These are phyloP conservation scores for Seriola rivoliana DNA, from an alignment of 2,113 vertebrate species.

Conservation along the genomic window DNA sequence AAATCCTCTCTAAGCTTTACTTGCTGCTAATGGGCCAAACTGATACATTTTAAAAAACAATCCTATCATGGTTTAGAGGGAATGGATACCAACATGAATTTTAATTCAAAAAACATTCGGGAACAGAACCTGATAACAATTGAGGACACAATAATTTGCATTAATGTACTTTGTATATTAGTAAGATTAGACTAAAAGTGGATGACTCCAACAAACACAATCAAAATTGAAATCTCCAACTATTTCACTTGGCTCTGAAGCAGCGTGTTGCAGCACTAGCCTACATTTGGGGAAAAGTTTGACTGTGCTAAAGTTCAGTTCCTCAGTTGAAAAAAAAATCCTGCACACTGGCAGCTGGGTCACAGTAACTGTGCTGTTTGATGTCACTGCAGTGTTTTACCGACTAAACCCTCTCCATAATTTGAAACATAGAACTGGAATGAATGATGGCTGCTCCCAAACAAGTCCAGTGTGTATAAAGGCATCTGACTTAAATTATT, in stretches of 20 bases:
- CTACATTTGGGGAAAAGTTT: background rate
- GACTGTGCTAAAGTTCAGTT: background rate
- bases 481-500: slow-evolving; percentile 35
- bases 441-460: background rate
- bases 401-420: background rate
- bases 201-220: too few species aligned
- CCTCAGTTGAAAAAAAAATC: background rate
- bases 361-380: background rate
- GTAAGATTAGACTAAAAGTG: too few species aligned
- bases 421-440: background rate
- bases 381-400: background rate
- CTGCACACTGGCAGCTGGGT: background rate
- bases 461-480: background rate
- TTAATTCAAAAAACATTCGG: background rate
- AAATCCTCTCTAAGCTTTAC: too few species aligned
- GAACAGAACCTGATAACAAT: background rate
- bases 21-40: background rate
- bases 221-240: background rate
- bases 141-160: background rate
- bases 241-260: background rate
- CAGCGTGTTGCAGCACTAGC: background rate
- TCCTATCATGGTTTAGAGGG: too few species aligned
- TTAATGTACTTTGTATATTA: too few species aligned
- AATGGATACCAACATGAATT: background rate
- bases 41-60: background rate